Evolutionary conservation across 2,888 invertebrate genomes (phyloP).

Genomic region (Caenorhabditis sp.): DNA sequence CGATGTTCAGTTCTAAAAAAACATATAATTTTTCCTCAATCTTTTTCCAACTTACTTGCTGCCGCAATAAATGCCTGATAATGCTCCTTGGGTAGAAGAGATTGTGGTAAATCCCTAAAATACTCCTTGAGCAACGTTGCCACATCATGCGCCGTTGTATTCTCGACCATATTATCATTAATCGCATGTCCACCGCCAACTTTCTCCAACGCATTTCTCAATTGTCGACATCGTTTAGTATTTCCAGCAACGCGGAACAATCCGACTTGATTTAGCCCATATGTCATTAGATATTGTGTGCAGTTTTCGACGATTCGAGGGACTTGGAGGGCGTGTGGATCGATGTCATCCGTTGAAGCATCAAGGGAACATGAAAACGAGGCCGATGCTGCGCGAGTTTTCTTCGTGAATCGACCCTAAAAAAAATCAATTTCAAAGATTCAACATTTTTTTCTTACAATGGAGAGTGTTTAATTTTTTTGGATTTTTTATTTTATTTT

Average conservation of each 20-base stretch:
- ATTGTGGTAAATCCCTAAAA: constrained; percentile 89
- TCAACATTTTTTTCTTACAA: background rate
- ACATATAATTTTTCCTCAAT: background rate
- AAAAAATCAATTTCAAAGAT: background rate
- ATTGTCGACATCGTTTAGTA: constrained; percentile 89
- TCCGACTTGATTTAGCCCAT: constrained; percentile 81
- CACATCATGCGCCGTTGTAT: constrained; percentile 87
- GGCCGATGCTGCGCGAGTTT: constrained; percentile 43
- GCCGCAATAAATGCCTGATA: constrained; percentile 89
- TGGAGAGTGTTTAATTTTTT: no score
- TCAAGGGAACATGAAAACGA: constrained; percentile 47
- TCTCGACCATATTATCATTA: constrained; percentile 75
- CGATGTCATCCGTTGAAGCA: constrained; percentile 38
- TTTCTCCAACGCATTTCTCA: constrained; percentile 71
- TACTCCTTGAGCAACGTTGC: constrained; percentile 91
- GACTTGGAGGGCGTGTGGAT: constrained; percentile 70
- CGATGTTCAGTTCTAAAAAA: constrained; percentile 41
- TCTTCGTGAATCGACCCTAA: constrained; percentile 45
- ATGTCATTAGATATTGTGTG: constrained; percentile 72
- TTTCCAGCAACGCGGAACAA: constrained; percentile 91
- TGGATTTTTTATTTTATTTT: no score
- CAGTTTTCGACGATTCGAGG: constrained; percentile 72
- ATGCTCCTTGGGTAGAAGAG: constrained; percentile 86
- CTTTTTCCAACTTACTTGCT: constrained; percentile 81
- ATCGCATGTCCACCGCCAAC: constrained; percentile 45